Conservation (phyloP, 2,888 invertebrate genomes). For the Sphaeridia pumilis region DNA sequence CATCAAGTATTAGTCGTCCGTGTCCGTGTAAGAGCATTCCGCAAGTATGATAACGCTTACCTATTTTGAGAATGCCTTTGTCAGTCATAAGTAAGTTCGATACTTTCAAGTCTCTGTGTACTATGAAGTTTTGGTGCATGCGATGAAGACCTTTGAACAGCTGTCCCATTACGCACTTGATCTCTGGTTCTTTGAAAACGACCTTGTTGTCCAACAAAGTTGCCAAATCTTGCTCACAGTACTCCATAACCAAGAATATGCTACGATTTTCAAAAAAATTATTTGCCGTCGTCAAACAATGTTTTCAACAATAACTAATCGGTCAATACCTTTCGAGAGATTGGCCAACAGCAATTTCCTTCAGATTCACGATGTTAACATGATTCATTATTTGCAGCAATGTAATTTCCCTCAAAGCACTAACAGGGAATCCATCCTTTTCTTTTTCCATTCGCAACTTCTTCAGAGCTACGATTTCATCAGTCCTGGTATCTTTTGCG, state of each 20-base stretch:
- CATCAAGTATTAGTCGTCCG: too few relatives aligned
- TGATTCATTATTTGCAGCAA: constrained; percentile 81
- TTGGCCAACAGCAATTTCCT: constrained; percentile 87
- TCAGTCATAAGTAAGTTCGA: constrained; percentile 96
- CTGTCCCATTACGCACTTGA: constrained; percentile 92
- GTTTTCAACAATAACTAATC: too few relatives aligned
- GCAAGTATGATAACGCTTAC: too few relatives aligned
- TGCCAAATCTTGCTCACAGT: constrained; percentile 96
- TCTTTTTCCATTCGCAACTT: constrained; percentile 92
- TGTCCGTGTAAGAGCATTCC: too few relatives aligned
- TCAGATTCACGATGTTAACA: constrained; percentile 86
- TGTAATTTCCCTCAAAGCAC: constrained; percentile 87
- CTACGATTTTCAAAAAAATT: too few relatives aligned
- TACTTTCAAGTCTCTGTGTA: constrained; percentile 90
- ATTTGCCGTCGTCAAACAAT: too few relatives aligned
- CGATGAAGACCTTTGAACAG: constrained; percentile 81
- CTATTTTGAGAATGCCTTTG: constrained; percentile 92
- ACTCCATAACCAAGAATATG: constrained; percentile 96
- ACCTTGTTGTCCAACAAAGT: constrained; percentile 84
- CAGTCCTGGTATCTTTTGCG: constrained; percentile 74
- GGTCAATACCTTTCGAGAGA: constrained; percentile 75
- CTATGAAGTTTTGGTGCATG: constrained; percentile 82
- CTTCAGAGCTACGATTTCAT: constrained; percentile 87
- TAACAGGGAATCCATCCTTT: constrained; percentile 85
- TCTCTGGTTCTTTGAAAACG: constrained; percentile 93